A percentile compares a stretch with the other conserved stretches of the same genome.
Conservation (phyloP, 1,140 invertebrate species). For the Zaprionus lachaisei region DNA sequence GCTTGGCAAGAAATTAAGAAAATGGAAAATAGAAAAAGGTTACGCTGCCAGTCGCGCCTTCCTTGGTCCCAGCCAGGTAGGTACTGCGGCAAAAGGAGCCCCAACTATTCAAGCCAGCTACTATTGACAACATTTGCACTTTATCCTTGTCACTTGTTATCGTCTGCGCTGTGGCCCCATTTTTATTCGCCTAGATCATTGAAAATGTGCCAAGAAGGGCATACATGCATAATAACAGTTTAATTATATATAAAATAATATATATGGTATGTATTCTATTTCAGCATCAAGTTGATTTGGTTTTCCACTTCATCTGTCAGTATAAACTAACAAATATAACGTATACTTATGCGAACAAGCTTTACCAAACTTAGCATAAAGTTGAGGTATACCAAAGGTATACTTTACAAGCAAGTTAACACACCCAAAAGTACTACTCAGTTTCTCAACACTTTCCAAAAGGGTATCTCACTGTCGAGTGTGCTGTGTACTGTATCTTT, state of each 20-base stretch:
- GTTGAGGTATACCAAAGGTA: no score
- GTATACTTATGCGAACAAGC: background rate
- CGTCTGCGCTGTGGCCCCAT: constrained; percentile 59
- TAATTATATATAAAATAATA: no score
- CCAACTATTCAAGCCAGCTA: constrained; percentile 46
- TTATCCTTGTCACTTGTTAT: constrained; percentile 80
- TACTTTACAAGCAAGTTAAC: no score
- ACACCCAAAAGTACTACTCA: no score
- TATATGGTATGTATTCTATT: no score
- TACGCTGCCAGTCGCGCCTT: constrained; percentile 8
- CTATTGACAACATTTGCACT: constrained; percentile 73
- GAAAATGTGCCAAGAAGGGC: background rate
- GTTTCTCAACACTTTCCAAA: no score
- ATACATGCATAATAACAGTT: background rate
- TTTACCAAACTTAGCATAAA: background rate
- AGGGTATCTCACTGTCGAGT: no score
- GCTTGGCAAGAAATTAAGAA: constrained; percentile 61
- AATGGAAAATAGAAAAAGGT: constrained; percentile 12
- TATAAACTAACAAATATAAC: background rate
- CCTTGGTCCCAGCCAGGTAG: constrained; percentile 20
- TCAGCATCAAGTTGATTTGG: no score
- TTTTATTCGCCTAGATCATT: constrained; percentile 5
- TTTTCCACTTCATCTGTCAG: background rate
- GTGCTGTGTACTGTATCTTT: no score
- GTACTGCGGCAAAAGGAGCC: background rate